Conservation (phyloP, 2,797 vertebrate species). For the Epinephelus coioides region DNA sequence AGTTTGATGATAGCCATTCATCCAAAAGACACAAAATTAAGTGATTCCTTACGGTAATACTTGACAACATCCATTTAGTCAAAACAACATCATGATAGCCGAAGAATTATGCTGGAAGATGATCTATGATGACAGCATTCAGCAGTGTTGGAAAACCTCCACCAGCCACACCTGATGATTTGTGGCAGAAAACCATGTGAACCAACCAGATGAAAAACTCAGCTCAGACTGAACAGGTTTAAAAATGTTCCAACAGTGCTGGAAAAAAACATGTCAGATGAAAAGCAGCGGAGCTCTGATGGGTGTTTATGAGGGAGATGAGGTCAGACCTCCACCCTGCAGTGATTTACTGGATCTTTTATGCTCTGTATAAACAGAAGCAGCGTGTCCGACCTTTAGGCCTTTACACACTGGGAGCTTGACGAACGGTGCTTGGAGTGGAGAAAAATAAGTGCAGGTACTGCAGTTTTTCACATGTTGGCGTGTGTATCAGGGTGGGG, state of each 20-base stretch:
- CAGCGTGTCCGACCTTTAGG: no score
- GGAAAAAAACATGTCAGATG: neutral
- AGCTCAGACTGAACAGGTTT: neutral
- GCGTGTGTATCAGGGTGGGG: no score
- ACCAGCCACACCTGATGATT: slow-evolving; percentile 8
- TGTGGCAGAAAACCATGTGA: neutral
- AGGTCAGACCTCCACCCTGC: slow-evolving; percentile 16
- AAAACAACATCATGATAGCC: neutral
- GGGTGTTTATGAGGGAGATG: slow-evolving; percentile 9
- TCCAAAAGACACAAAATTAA: no score
- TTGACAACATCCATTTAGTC: neutral
- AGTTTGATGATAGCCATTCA: no score
- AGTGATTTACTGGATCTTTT: slow-evolving; percentile 14
- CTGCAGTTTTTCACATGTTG: no score
- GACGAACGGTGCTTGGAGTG: no score
- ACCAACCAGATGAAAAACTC: neutral
- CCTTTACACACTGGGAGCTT: no score
- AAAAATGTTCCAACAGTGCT: slow-evolving; percentile 2
- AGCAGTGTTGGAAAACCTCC: neutral
- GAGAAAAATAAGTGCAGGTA: no score
- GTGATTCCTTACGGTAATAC: no score
- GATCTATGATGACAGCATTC: neutral
- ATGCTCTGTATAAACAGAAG: slow-evolving; percentile 18
- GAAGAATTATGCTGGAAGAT: neutral
- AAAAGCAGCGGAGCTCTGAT: slow-evolving; percentile 16